These are phyloP conservation scores for Desmodus rotundus DNA, from an alignment of 2,113 vertebrate genomes.

Conservation along the genomic window DNA sequence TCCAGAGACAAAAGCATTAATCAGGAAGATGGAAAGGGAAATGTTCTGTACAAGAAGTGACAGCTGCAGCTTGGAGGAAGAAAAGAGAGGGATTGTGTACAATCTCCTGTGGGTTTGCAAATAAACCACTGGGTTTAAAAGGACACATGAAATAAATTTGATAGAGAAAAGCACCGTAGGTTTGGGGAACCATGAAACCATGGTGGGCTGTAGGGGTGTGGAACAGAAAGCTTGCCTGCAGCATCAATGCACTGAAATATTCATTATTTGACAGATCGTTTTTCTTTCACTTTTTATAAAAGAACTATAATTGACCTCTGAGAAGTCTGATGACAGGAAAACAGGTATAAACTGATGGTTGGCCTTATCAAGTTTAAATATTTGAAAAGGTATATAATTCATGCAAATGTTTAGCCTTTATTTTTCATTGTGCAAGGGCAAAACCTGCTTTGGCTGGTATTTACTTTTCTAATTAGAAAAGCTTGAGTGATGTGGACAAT, in stretches of 20 bases:
- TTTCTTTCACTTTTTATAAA: slow-evolving; percentile 1
- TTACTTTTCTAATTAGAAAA: slow-evolving; percentile 77
- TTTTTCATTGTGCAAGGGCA: slow-evolving; percentile 30
- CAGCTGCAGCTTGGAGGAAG: slow-evolving; percentile 36
- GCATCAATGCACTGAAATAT: neutral
- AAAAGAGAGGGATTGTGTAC: slow-evolving; percentile 17
- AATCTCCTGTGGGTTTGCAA: slow-evolving; percentile 41
- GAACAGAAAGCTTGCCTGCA: neutral
- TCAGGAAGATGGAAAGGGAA: slow-evolving; percentile 40
- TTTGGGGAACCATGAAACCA: neutral
- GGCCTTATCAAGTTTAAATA: slow-evolving; percentile 46
- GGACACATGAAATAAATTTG: neutral
- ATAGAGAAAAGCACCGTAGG: slow-evolving; percentile 15
- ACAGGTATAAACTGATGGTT: neutral
- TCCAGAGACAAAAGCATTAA: slow-evolving; percentile 52
- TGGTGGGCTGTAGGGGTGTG: neutral
- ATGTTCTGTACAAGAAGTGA: slow-evolving; percentile 56
- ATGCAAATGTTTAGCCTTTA: slow-evolving; percentile 52
- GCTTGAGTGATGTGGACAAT: slow-evolving; percentile 69
- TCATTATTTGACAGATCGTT: slow-evolving; percentile 1
- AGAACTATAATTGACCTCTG: slow-evolving; percentile 41
- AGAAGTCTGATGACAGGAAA: slow-evolving; percentile 28
- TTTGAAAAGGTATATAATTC: slow-evolving; percentile 50
- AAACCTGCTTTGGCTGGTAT: slow-evolving; percentile 51
- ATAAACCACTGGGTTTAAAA: slow-evolving; percentile 28